These are phyloP conservation scores for Erebia epiphron DNA, from an alignment of 2,888 invertebrate genomes.

Conservation along the genomic window DNA sequence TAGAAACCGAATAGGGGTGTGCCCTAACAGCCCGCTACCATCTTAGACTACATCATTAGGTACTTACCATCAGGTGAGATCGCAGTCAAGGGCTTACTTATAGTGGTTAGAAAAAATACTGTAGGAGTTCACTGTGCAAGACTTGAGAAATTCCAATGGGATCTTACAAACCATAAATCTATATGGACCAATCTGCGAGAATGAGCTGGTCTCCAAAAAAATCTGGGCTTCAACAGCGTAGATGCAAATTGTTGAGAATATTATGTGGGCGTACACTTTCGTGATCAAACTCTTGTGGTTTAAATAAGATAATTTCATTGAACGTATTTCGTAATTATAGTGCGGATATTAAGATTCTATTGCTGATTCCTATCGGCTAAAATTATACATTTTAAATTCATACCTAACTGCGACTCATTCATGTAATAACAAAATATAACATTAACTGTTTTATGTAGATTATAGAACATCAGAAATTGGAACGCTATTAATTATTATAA, in stretches of 20 bases:
- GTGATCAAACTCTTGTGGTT: constrained; percentile 1
- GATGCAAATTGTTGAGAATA: background rate
- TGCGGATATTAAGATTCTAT: constrained; percentile 16
- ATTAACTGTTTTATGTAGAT: constrained; percentile 1
- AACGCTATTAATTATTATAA: background rate
- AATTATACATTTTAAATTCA: constrained; percentile 15
- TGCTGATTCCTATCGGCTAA: constrained; percentile 13
- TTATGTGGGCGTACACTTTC: background rate
- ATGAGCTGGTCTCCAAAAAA: background rate
- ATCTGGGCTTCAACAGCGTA: background rate
- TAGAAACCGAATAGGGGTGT: too few relatives aligned
- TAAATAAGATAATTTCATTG: constrained; percentile 8
- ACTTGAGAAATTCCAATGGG: too few relatives aligned
- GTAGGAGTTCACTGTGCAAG: too few relatives aligned
- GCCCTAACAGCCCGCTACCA: too few relatives aligned
- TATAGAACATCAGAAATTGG: background rate
- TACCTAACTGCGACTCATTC: background rate
- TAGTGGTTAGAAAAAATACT: too few relatives aligned
- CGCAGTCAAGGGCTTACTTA: too few relatives aligned
- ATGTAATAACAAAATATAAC: background rate
- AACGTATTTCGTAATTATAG: constrained; percentile 18
- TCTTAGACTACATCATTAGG: too few relatives aligned
- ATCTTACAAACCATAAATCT: too few relatives aligned
- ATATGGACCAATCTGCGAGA: too few relatives aligned
- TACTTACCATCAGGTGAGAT: too few relatives aligned